phyloP scores from a whole-genome alignment of 2,888 invertebrate species.

The Lithophane ornitopus region DNA sequence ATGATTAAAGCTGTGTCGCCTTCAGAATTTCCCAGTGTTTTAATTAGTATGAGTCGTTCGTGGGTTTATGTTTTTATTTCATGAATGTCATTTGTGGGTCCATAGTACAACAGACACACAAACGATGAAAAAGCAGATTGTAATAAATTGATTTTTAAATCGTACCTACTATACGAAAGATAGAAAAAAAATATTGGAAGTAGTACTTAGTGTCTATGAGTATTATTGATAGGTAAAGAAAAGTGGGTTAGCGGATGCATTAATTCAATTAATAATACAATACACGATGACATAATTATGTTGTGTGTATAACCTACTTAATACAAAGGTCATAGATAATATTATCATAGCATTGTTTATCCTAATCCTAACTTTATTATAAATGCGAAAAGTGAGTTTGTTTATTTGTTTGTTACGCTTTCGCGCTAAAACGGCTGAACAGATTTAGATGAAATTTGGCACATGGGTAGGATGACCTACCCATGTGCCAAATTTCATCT shows the following conservation, averaged over 20 bases:
- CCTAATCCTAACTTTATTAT: too few relatives aligned
- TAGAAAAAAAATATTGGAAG: too few relatives aligned
- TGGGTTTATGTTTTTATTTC: slow-evolving; percentile 15
- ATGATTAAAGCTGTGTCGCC: slow-evolving; percentile 32
- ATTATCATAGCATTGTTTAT: slow-evolving; percentile 21
- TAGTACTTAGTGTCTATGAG: not conserved
- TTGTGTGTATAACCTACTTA: slow-evolving; percentile 21
- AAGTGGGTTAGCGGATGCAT: slow-evolving; percentile 45
- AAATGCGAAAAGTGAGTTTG: too few relatives aligned
- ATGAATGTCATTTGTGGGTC: not conserved
- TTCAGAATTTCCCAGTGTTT: slow-evolving; percentile 34
- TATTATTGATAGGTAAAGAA: slow-evolving; percentile 2
- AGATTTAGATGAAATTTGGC: too few relatives aligned
- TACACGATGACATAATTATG: slow-evolving; percentile 24
- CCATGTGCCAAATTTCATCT: too few relatives aligned
- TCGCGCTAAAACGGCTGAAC: too few relatives aligned
- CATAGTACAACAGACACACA: not conserved
- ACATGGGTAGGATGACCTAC: too few relatives aligned
- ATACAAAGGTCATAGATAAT: slow-evolving; percentile 5
- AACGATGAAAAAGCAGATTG: not conserved
- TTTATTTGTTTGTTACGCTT: too few relatives aligned
- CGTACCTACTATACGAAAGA: not conserved
- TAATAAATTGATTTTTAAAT: not conserved
- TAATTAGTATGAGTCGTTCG: slow-evolving; percentile 7
- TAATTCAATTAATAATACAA: slow-evolving; percentile 13